Conservation (phyloP, 1,140 invertebrate species). For the Drosophila malerkotliana region DNA sequence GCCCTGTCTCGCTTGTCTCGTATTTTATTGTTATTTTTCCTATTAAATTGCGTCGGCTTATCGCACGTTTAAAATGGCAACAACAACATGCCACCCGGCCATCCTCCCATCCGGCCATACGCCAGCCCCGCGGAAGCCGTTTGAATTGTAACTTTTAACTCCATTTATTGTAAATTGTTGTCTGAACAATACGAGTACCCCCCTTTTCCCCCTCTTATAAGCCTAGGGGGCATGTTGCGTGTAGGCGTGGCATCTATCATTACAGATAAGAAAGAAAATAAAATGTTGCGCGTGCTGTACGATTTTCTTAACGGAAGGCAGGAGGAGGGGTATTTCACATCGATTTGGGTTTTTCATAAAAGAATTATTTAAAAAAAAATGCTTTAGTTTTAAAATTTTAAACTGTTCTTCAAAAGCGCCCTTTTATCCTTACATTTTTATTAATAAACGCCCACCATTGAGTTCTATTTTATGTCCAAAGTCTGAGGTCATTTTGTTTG, state of each 20-base stretch:
- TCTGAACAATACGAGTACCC: conserved; percentile 26
- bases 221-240: conserved; percentile 37
- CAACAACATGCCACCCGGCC: conserved; percentile 43
- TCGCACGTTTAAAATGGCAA: conserved; percentile 77
- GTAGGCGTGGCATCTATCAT: conserved; percentile 75
- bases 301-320: conserved; percentile 5
- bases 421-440: background rate
- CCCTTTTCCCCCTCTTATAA: conserved; percentile 1
- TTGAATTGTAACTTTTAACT: conserved; percentile 82
- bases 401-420: background rate
- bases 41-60: conserved; percentile 82
- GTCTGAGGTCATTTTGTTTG: background rate
- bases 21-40: conserved; percentile 83
- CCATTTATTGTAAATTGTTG: conserved; percentile 82
- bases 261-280: conserved; percentile 65
- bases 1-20: conserved; percentile 57
- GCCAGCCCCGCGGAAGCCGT: conserved; percentile 40
- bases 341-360: background rate
- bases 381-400: no score
- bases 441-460: background rate
- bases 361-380: no score
- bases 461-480: background rate
- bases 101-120: background rate
- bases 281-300: conserved; percentile 54
- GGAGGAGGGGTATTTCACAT: background rate